These are phyloP conservation scores for Columbina picui DNA, from an alignment of 2,113 vertebrate species.

Conservation along the genomic window DNA sequence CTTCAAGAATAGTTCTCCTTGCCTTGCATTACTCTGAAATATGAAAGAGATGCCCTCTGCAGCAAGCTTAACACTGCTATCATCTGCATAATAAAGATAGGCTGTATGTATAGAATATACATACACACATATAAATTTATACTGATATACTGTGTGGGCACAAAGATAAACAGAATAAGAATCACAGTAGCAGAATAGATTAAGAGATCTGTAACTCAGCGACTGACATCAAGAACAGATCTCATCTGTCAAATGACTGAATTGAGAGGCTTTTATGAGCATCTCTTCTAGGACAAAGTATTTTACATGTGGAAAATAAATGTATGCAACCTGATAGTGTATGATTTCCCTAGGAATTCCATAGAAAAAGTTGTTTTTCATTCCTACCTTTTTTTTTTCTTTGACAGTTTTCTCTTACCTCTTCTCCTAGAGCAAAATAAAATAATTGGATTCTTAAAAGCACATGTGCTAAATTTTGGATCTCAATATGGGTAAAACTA, in stretches of 20 bases:
- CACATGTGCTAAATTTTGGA: neutral
- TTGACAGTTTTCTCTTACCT: neutral
- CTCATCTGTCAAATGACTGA: conserved; percentile 46
- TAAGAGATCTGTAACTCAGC: neutral
- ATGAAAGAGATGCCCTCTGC: conserved; percentile 23
- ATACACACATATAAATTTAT: conserved; percentile 44
- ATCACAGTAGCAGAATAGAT: neutral
- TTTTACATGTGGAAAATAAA: neutral
- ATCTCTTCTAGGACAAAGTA: neutral
- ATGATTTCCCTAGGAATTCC: neutral
- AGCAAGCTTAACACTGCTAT: conserved; percentile 14
- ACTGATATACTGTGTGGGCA: neutral
- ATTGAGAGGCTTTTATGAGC: conserved; percentile 28
- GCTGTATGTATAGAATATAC: conserved; percentile 18
- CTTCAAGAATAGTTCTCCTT: conserved; percentile 30
- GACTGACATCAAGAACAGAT: conserved; percentile 45
- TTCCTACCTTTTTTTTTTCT: neutral
- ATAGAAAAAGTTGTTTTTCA: neutral
- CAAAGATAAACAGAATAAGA: conserved; percentile 51
- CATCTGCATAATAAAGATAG: conserved; percentile 70
- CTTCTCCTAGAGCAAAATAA: neutral
- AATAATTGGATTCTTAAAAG: neutral
- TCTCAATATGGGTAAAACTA: neutral
- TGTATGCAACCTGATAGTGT: accelerated
- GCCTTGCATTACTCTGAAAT: conserved; percentile 10